Percentiles rank a stretch among this genome's conserved stretches.
phyloP scores from a whole-genome alignment of 2,113 vertebrate species.

The Anser brachyrhynchus region DNA sequence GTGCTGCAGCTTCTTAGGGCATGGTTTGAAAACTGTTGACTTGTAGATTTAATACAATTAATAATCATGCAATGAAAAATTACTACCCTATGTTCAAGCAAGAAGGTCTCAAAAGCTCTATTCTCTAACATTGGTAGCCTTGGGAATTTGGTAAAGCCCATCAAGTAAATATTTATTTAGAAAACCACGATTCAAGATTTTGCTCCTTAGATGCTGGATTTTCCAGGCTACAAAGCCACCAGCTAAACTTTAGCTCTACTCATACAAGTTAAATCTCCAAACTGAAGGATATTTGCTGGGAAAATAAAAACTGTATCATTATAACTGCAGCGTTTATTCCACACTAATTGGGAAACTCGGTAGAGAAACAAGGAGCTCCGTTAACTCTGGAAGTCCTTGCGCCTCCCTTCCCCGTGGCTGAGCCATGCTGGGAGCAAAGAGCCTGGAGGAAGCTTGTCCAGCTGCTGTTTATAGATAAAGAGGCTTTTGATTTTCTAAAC shows the following conservation, averaged over 20 bases:
- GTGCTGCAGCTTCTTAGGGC: neutral
- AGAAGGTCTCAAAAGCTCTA: neutral
- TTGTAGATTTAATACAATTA: neutral
- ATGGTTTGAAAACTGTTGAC: neutral
- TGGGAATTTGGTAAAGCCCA: neutral
- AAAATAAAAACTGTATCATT: neutral
- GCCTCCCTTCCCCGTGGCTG: neutral
- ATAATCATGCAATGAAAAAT: neutral
- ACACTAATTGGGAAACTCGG: neutral
- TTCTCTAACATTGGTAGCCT: neutral
- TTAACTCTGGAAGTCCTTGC: neutral
- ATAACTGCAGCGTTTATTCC: neutral
- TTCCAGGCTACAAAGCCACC: neutral
- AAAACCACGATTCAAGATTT: neutral
- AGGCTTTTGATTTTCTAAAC: neutral
- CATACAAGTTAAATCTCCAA: neutral
- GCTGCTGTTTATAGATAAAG: conserved; percentile 15
- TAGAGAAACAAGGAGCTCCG: neutral
- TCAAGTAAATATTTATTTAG: neutral
- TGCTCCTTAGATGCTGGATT: neutral
- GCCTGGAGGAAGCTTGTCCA: neutral
- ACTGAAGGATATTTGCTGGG: neutral
- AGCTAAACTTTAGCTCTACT: neutral
- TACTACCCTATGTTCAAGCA: neutral
- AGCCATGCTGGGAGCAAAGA: neutral